Percentiles rank a stretch among this genome's conserved stretches.
Conservation (phyloP, 2,113 vertebrate species). For the Lepidothrix coronata region DNA sequence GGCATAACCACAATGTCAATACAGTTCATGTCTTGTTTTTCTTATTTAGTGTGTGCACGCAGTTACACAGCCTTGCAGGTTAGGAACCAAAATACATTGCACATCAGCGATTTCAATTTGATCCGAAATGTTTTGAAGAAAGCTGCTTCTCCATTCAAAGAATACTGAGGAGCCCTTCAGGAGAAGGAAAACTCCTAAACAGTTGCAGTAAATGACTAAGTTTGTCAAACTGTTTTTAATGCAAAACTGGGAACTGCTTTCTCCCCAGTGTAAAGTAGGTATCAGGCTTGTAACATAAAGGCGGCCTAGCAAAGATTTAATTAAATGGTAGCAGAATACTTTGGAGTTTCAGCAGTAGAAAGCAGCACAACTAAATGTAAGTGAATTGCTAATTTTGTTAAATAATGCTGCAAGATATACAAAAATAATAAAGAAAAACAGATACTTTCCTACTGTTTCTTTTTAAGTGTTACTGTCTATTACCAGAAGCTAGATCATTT, state of each 20-base stretch:
- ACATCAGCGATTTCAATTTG: constrained; percentile 15
- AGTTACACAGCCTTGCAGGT: constrained; percentile 30
- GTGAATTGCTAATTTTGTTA: background rate
- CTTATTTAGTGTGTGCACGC: background rate
- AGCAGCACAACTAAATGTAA: background rate
- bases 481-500: background rate
- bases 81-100: constrained; percentile 21
- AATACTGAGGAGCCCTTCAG: background rate
- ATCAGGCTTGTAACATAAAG: background rate
- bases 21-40: constrained; percentile 26
- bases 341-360: background rate
- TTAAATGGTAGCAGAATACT: background rate
- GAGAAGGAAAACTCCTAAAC: constrained; percentile 2
- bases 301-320: background rate
- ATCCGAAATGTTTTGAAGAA: background rate
- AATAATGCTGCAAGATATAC: background rate
- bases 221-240: background rate
- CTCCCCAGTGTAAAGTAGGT: background rate
- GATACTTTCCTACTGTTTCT: background rate
- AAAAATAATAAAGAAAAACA: background rate
- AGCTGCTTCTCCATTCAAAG: background rate
- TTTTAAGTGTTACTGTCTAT: background rate
- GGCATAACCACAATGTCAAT: constrained; percentile 42
- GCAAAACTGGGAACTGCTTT: constrained; percentile 3
- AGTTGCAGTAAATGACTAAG: background rate